A percentile compares a stretch with the other conserved stretches of the same genome.
phyloP scores from a whole-genome alignment of 2,113 vertebrate species.

The Cettia cetti region DNA sequence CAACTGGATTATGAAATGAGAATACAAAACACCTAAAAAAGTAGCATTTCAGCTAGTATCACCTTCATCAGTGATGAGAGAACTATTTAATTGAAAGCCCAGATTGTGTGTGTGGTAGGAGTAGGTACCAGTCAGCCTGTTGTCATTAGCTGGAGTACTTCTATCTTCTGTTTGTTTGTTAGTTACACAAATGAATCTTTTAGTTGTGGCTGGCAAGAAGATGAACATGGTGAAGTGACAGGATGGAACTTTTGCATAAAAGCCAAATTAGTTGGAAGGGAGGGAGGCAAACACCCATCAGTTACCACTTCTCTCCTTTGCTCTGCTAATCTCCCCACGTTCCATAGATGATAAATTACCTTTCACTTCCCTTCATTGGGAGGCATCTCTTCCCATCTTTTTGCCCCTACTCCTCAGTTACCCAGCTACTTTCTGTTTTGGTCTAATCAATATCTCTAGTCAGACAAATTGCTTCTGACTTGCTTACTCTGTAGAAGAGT shows the following conservation, averaged over 20 bases:
- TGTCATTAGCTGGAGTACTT: slow-evolving; percentile 36
- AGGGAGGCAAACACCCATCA: neutral
- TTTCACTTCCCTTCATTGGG: neutral
- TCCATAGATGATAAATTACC: slow-evolving; percentile 17
- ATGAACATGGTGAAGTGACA: slow-evolving; percentile 4
- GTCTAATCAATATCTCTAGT: neutral
- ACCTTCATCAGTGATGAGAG: neutral
- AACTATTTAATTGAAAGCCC: slow-evolving; percentile 25
- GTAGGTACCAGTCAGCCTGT: neutral
- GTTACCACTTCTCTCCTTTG: rapidly evolving
- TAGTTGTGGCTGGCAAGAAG: neutral
- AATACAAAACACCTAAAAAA: neutral
- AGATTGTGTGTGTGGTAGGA: neutral
- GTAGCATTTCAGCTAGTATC: slow-evolving; percentile 1
- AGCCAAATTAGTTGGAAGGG: neutral
- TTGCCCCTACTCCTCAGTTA: neutral
- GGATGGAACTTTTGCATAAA: neutral
- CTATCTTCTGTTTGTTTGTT: neutral
- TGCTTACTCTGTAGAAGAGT: neutral
- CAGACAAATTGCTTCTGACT: slow-evolving; percentile 29
- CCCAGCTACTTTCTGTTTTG: neutral
- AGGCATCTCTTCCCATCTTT: neutral
- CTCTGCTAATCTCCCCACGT: neutral
- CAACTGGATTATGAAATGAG: neutral
- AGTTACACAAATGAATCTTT: neutral